These are phyloP conservation scores for Philopotamus ludificatus DNA, from an alignment of 1,140 invertebrate genomes.

Conservation along the genomic window DNA sequence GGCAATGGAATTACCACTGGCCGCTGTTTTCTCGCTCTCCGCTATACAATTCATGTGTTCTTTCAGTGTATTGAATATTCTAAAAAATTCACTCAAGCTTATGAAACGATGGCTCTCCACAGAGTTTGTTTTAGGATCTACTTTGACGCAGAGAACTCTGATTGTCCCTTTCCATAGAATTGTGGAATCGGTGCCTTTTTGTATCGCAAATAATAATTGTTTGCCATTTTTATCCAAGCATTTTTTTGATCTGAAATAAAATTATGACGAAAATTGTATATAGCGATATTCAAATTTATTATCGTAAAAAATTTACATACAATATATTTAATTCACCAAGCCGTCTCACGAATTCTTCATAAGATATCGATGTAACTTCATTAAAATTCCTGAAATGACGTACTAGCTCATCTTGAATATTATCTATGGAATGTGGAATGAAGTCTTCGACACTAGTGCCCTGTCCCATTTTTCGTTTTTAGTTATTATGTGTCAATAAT, in stretches of 20 bases:
- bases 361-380: conserved; percentile 53
- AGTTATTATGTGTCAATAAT: too few relatives aligned
- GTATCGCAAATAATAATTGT: conserved; percentile 65
- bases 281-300: too few relatives aligned
- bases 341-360: conserved; percentile 56
- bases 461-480: conserved; percentile 39
- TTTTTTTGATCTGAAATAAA: conserved; percentile 57
- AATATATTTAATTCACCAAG: conserved; percentile 55
- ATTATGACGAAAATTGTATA: conserved; percentile 1
- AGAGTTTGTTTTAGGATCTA: conserved; percentile 52
- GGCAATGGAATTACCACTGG: background rate
- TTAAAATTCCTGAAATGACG: conserved; percentile 46
- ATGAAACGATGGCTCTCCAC: conserved; percentile 60
- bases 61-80: conserved; percentile 55
- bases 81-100: conserved; percentile 62
- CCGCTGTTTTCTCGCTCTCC: conserved; percentile 39
- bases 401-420: conserved; percentile 36
- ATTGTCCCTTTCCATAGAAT: conserved; percentile 70
- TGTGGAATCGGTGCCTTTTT: conserved; percentile 63
- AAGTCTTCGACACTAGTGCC: conserved; percentile 28
- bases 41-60: conserved; percentile 42
- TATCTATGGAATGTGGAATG: conserved; percentile 8
- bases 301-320: conserved; percentile 45
- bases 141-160: conserved; percentile 66
- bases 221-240: conserved; percentile 62